Evolutionary conservation across 2,113 vertebrate species (phyloP).

Genomic region (Corythornis cristatus): DNA sequence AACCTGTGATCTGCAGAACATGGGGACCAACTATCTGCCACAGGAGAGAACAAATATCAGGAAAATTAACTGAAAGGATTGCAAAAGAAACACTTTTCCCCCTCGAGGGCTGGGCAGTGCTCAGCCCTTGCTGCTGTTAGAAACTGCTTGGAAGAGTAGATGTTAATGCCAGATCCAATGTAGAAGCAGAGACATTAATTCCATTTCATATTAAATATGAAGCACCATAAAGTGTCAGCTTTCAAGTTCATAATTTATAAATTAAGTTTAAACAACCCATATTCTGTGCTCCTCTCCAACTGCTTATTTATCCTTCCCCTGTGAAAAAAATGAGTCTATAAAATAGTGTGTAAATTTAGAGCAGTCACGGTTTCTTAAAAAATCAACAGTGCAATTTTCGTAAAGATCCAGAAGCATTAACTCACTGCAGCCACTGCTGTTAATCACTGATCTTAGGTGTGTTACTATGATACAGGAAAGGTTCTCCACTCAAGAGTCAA

Average conservation of each 20-base stretch:
- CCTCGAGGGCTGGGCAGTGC: background rate
- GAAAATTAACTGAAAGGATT: background rate
- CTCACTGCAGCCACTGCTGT: background rate
- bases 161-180: background rate
- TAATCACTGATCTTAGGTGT: background rate
- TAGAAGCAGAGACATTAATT: background rate
- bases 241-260: slow-evolving; percentile 39
- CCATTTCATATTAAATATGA: slow-evolving; percentile 22
- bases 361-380: background rate
- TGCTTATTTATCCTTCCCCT: slow-evolving; percentile 7
- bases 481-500: background rate
- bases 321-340: slow-evolving; percentile 39
- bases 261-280: slow-evolving; percentile 23
- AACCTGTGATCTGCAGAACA: background rate
- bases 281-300: background rate
- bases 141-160: background rate
- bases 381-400: background rate
- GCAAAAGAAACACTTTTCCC: background rate
- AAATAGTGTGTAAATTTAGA: slow-evolving; percentile 42
- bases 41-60: background rate
- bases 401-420: background rate
- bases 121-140: background rate
- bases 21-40: background rate
- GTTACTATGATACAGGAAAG: background rate
- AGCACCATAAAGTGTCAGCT: slow-evolving; percentile 1